Base-by-base conservation (phyloP, 1,140 invertebrate species). In the Cotesia typhae region DNA sequence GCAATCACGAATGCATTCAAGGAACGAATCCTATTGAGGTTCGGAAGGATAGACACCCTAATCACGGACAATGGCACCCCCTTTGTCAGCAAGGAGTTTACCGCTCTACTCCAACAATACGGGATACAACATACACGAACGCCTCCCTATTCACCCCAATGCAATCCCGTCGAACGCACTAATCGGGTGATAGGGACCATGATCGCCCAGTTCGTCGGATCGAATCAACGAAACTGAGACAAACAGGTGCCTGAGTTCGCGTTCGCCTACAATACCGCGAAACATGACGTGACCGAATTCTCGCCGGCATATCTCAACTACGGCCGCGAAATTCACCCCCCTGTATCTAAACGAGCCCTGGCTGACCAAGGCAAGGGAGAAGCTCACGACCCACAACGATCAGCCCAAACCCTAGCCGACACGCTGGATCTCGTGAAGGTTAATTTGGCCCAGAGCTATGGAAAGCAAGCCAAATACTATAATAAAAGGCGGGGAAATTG, bases 21-120 rank as follows among this genome's bases (percentile, higher is more conserved):
- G 12, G 75, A 83, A 6, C 36, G 66, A 9, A 67, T 84, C 4
- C 78, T 84, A 17, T 72, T 78, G 4, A 53, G 78, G 0, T 81
- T 80, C 59, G 83, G 83, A 14, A 73, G 77, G n/a, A 82, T 82
- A 5, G 69, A 74, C 41, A 80, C 75, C 1, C 64, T 86, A 0
- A 74, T 84, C 0, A 73, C 82, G 37, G 86, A 89, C 69, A 85
- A 86, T 71, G 87, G 84, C 0, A 76, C 68, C 6, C 84, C 88
- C 65, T 88, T 88, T 68, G 77, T 70, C 37, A 79, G 80, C n/a
- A 61, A 57, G 36, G 20, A 72, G 72, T 12, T 76, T 77, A 66
- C 57, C 41, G 14, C 69, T 53, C 7, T 79, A 79, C 52, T 74
- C 65, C 4, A 65, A 73, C 2, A 77, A 72, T 73, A 75, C 77